Percentiles rank a stretch among this genome's conserved stretches.
Evolutionary conservation across 1,140 invertebrate species (phyloP).

Genomic region (Paracyclopina nana): DNA sequence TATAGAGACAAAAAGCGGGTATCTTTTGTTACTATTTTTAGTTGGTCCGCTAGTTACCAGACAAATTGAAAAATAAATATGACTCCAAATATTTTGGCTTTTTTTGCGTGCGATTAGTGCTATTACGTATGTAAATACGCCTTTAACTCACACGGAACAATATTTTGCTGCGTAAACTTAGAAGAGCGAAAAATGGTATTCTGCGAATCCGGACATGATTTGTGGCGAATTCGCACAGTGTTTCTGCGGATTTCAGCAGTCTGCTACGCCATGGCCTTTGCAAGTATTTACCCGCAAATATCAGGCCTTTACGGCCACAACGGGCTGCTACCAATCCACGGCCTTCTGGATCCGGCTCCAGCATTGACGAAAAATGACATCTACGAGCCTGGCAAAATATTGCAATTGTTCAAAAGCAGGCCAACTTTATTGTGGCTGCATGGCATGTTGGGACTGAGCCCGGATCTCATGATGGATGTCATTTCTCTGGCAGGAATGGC

Average conservation of each 20-base stretch:
- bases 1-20: no score
- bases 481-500: not conserved
- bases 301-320: constrained; percentile 56
- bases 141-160: no score
- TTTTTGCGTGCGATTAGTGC: no score
- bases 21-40: no score
- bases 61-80: no score
- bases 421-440: not conserved
- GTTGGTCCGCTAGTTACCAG: no score
- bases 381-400: constrained; percentile 2
- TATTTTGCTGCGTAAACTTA: no score
- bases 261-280: constrained; percentile 11
- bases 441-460: not conserved
- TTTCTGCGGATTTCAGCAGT: constrained; percentile 1
- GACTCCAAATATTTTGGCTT: no score
- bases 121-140: no score
- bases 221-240: constrained; percentile 1
- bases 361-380: constrained; percentile 18
- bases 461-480: not conserved
- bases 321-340: constrained; percentile 51
- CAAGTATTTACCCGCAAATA: constrained; percentile 12
- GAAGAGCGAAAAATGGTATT: no score
- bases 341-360: no score
- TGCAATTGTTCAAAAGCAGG: not conserved
- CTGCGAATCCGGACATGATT: no score